Percentiles rank a stretch among this genome's conserved stretches.
Conservation (phyloP, 2,797 vertebrate genomes). For the Myotis findleyi region DNA sequence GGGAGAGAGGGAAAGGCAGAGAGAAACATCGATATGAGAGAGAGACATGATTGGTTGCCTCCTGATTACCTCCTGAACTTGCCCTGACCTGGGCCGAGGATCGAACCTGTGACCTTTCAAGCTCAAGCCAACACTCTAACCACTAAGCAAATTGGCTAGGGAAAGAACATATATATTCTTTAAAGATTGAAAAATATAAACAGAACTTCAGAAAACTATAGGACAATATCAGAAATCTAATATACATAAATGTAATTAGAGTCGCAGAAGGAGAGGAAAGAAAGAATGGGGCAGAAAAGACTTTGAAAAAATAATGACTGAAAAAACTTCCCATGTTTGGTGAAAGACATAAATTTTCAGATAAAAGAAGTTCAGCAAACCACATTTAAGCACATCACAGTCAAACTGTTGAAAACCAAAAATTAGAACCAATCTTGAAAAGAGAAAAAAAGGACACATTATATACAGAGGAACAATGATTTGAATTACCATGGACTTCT, state of each 20-base stretch:
- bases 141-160: not conserved
- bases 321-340: not conserved
- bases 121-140: not conserved
- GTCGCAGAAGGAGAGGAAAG: not conserved
- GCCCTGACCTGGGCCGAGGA: not conserved
- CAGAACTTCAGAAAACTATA: not conserved
- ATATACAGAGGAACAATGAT: not conserved
- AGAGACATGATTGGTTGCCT: not conserved
- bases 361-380: not conserved
- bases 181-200: not conserved
- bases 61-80: not conserved
- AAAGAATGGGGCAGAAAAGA: not conserved
- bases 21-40: not conserved
- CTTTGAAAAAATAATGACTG: not conserved
- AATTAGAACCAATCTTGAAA: not conserved
- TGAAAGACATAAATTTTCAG: not conserved
- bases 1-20: not conserved
- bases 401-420: not conserved
- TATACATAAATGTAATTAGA: not conserved
- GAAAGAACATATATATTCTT: not conserved
- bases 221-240: not conserved
- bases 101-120: not conserved
- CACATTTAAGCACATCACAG: not conserved
- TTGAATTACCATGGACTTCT: not conserved
- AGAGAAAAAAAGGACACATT: not conserved